Evolutionary conservation across 2,797 vertebrate genomes (phyloP).

Genomic region (Amazona ochrocephala): DNA sequence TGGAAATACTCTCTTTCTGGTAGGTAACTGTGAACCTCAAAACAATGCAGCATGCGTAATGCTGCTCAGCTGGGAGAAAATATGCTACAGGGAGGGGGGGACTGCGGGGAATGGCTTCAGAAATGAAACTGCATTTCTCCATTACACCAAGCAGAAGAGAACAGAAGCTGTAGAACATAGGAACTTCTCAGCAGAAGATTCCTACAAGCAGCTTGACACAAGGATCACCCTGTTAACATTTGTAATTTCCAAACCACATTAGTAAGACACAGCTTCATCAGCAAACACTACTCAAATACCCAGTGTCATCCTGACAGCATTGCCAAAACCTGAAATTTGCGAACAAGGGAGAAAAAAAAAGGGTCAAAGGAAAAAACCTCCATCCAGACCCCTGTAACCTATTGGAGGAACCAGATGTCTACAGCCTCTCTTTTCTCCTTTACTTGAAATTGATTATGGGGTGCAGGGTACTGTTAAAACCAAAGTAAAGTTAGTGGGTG

Average conservation of each 20-base stretch:
- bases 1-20: slow-evolving; percentile 89
- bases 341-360: background rate
- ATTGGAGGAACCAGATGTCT: background rate
- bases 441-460: background rate
- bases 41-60: rapidly evolving
- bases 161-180: background rate
- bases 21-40: slow-evolving; percentile 31
- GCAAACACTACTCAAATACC: background rate
- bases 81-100: rapidly evolving
- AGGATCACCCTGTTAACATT: background rate
- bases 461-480: background rate
- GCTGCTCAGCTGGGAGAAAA: background rate
- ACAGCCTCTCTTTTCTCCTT: background rate
- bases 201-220: background rate
- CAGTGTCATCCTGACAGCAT: background rate
- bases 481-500: no score
- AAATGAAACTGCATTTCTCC: background rate
- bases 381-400: background rate
- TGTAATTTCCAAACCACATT: no score
- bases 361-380: background rate
- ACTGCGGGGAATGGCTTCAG: background rate
- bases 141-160: rapidly evolving
- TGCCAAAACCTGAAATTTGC: background rate
- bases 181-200: background rate
- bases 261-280: background rate